phyloP scores from a whole-genome alignment of 2,888 invertebrate genomes.

The Buathra laborator region DNA sequence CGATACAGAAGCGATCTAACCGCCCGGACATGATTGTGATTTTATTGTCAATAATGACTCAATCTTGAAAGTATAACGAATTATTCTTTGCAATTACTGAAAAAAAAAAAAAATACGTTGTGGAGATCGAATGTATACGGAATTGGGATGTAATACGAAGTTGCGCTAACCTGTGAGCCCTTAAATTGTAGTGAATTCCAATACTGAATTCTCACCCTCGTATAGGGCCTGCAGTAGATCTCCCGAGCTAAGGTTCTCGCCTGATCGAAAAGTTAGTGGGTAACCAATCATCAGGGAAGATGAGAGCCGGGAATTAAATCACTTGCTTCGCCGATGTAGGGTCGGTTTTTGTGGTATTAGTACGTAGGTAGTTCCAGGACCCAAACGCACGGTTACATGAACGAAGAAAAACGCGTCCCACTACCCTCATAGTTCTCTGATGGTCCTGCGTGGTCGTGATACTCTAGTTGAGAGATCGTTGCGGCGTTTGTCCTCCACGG shows the following conservation, averaged over 20 bases:
- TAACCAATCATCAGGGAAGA: conserved; percentile 79
- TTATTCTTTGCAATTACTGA: not conserved
- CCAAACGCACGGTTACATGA: conserved; percentile 2
- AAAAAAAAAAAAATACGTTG: too few species aligned
- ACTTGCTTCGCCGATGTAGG: conserved; percentile 70
- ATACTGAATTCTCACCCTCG: conserved; percentile 19
- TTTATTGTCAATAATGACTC: not conserved
- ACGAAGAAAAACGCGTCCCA: conserved; percentile 23
- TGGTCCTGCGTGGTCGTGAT: conserved; percentile 50
- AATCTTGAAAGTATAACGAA: not conserved
- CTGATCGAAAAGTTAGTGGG: conserved; percentile 82
- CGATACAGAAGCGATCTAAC: too few species aligned
- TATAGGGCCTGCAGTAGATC: conserved; percentile 18
- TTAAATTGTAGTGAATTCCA: conserved; percentile 9
- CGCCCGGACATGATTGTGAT: too few species aligned
- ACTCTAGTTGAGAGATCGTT: conserved; percentile 70
- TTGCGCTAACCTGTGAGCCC: not conserved
- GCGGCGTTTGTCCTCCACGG: conserved; percentile 79
- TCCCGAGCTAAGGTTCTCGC: conserved; percentile 58
- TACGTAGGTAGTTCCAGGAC: conserved; percentile 15
- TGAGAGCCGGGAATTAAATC: conserved; percentile 81
- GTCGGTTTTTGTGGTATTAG: conserved; percentile 29
- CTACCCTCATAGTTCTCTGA: conserved; percentile 37
- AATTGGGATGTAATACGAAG: not conserved
- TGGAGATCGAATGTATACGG: not conserved